Conservation (phyloP, 2,113 vertebrate genomes). For the Datnioides undecimradiatus region DNA sequence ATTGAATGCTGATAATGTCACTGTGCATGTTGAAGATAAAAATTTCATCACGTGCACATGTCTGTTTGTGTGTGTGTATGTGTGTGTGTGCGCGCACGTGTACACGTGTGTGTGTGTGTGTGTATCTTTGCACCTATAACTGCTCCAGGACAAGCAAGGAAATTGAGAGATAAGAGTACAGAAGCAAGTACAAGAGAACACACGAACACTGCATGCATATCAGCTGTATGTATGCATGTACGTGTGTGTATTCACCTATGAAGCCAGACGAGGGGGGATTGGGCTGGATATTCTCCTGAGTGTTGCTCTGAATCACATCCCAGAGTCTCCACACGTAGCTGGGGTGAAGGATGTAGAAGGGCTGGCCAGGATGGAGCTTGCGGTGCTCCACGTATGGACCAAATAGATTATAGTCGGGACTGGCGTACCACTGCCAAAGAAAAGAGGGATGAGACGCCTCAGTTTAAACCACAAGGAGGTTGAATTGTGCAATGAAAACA, state of each 20-base stretch:
- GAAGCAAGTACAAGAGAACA: slow-evolving; percentile 13
- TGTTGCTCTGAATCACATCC: slow-evolving; percentile 97
- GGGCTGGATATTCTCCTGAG: slow-evolving; percentile 96
- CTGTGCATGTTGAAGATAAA: slow-evolving; percentile 35
- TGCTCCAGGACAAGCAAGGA: background rate
- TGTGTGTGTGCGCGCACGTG: background rate
- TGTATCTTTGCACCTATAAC: background rate
- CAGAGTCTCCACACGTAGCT: slow-evolving; percentile 97
- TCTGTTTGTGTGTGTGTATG: background rate
- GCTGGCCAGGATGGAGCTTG: slow-evolving; percentile 89
- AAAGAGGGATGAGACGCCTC: background rate
- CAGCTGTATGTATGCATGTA: background rate
- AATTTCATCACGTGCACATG: slow-evolving; percentile 26
- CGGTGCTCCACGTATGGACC: slow-evolving; percentile 92
- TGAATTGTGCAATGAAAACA: background rate
- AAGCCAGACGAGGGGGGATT: slow-evolving; percentile 99
- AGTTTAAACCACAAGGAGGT: background rate
- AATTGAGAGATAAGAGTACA: slow-evolving; percentile 55
- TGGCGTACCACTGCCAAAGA: slow-evolving; percentile 91
- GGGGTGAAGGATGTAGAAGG: slow-evolving; percentile 97
- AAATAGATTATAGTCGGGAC: slow-evolving; percentile 98
- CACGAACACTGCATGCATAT: background rate
- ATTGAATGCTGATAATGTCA: slow-evolving; percentile 35
- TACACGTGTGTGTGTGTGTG: background rate
- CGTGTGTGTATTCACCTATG: slow-evolving; percentile 87